Conservation (phyloP, 2,797 vertebrate genomes). For the Pangasius mekongensis region DNA sequence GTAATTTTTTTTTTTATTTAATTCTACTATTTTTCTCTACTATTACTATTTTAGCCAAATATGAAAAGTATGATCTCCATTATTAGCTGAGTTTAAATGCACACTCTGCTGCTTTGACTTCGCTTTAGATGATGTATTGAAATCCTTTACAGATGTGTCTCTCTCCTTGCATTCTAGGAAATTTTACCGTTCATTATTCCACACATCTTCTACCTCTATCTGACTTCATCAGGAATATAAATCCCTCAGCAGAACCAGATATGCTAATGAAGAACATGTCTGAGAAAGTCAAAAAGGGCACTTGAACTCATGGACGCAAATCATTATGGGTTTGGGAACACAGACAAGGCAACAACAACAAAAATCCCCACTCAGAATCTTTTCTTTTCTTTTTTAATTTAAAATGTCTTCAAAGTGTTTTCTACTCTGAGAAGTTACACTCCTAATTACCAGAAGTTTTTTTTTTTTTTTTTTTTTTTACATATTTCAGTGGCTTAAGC, state of each 20-base stretch:
- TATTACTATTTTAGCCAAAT: background rate
- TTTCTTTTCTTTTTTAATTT: background rate
- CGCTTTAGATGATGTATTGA: constrained; percentile 52
- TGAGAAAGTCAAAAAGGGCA: constrained; percentile 28
- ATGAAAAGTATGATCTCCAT: background rate
- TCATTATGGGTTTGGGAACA: constrained; percentile 10
- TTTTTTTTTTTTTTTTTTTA: background rate
- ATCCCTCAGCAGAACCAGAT: background rate
- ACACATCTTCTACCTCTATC: constrained; percentile 31
- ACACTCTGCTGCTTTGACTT: constrained; percentile 50
- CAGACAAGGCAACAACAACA: constrained; percentile 7
- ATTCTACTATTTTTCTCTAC: background rate
- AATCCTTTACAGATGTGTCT: constrained; percentile 69
- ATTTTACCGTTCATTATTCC: background rate
- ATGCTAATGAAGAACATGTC: constrained; percentile 27
- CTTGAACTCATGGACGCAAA: constrained; percentile 12
- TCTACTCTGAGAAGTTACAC: constrained; percentile 32
- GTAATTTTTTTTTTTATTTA: background rate
- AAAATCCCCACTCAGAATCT: background rate
- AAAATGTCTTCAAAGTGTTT: constrained; percentile 50
- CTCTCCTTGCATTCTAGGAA: background rate
- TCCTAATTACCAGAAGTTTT: constrained; percentile 47
- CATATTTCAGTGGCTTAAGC: constrained; percentile 54
- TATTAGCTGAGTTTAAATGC: background rate
- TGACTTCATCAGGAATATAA: constrained; percentile 49